Evolutionary conservation across 2,113 vertebrate species (phyloP), one percentile per base, ranked within the genome.

Genomic region (Trematocara zebra): DNA sequence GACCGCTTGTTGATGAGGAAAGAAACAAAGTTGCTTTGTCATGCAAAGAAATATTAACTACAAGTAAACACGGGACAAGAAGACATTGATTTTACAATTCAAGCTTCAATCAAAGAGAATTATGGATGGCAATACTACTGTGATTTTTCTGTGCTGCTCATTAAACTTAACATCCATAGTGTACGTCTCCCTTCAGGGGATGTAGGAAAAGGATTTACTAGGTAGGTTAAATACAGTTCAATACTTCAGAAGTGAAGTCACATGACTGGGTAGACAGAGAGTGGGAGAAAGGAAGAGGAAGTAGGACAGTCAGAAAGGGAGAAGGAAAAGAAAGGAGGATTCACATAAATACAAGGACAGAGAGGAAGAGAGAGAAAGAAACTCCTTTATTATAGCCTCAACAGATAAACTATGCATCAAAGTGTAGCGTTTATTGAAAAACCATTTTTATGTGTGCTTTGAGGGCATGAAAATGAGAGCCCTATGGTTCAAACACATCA

Each of bases 21-120:
- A 90, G 76, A 91, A 91, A 87, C 89, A 81, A 76, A 93, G 89
- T 93, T 94, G 80, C 92, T 90, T 85, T 92, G 91, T 92, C 91
- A 84, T 84, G 82, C 52, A 83, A 81, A 91, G 89, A 94, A 90
- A 93, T 93, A 95, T 95, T 89, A 95, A 94, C 89, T 93, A 94
- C 91, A 91, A 92, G 89, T 87, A 89, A 89, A 83, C 88, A 57
- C 76, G 44, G 91, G 93, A 92, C 88, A 87, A 76, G 52, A 80
- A 49, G 53, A 91, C 91, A 96, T 95, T 89, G 95, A 96, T 96
- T 95, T 95, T 93, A 89, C 93, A 93, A 93, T 95, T 85, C 88
- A 86, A 51, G 85, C 89, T 89, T 96, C 95, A 93, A 93, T 95
- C 95, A 95, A 92, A 93, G 85, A 94, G 94, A 95, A 94, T 94